These are phyloP conservation scores for Hycleus phaleratus DNA, from an alignment of 1,140 invertebrate genomes.

Conservation along the genomic window DNA sequence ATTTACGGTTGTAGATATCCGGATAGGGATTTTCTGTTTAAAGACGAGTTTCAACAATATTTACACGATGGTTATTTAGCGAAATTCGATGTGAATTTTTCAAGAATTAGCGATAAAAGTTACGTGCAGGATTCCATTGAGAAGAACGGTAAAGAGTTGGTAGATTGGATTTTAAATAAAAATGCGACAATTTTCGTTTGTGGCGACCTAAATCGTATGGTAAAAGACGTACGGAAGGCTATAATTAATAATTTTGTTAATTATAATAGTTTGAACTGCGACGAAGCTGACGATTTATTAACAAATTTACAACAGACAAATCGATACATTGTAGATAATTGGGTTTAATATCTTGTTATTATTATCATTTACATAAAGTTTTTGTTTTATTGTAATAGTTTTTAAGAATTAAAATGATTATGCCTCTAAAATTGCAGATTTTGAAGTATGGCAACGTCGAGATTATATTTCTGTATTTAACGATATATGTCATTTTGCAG, in stretches of 20 bases:
- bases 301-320: too few relatives aligned
- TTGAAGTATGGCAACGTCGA: too few relatives aligned
- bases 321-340: too few relatives aligned
- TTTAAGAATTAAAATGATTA: too few relatives aligned
- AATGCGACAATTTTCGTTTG: slow-evolving; percentile 62
- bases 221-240: slow-evolving; percentile 55
- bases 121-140: slow-evolving; percentile 58
- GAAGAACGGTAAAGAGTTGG: slow-evolving; percentile 47
- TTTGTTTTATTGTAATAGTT: too few relatives aligned
- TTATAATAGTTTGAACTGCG: too few relatives aligned
- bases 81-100: slow-evolving; percentile 56
- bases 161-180: slow-evolving; percentile 49
- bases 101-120: slow-evolving; percentile 48
- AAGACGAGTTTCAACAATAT: slow-evolving; percentile 49
- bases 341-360: too few relatives aligned
- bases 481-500: too few relatives aligned
- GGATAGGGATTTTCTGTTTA: slow-evolving; percentile 56
- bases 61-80: slow-evolving; percentile 45
- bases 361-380: too few relatives aligned
- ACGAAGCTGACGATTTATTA: background rate
- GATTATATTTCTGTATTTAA: too few relatives aligned
- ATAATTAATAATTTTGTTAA: slow-evolving; percentile 50
- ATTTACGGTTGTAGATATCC: slow-evolving; percentile 71
- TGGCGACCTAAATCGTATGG: slow-evolving; percentile 69
- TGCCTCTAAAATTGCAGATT: too few relatives aligned